Evolutionary conservation across 1,140 invertebrate species (phyloP), one percentile per base, ranked within the genome.

Genomic region (Caerostris darwini): DNA sequence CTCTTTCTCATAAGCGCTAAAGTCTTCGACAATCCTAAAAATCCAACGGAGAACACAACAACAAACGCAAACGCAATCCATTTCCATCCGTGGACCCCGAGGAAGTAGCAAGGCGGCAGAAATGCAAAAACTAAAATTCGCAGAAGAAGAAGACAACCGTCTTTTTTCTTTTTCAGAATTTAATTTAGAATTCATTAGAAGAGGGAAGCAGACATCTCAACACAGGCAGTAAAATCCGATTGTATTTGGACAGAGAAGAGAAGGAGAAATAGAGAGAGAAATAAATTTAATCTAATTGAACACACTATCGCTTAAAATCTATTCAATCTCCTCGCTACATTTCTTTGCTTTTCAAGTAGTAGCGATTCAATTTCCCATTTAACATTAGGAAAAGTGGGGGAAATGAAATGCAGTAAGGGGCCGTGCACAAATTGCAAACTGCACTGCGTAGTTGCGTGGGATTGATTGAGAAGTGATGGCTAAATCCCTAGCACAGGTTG

Each of bases 171-270:
- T 19, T 50, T 87, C 10, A 50, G 85, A 87, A 87, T 87, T 87
- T 87, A 87, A 87, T 87, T 87, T 87, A 87, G 85, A 87, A 87
- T 87, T 87, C 85, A 87, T 87, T 87, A 87, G 85, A 61, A 8
- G 34, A 77, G 34, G 19, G 71, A 50, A 77, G 71, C 71, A 77
- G 71, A 50, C 71, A 77, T 77, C 71, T 77, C 71, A 77, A 77
- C 71, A 57, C 71, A 19, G 19, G 50, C 34, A 87, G 85, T 19
- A 87, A 57, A 61, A 83, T 83, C 82, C 53, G 82, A 87, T 61
- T 87, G 57, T 67, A 58, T 85, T 85, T 58, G 58, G 82, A 57
- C 54, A 77, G 50, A 2, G 17, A n/a, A n/a, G 54, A 87, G 34
- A 87, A 64, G 19, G 85, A 34, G 83, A 12, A 14, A 85, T 53